phyloP scores from a whole-genome alignment of 2,797 vertebrate species.

The Gobio occitaniae region DNA sequence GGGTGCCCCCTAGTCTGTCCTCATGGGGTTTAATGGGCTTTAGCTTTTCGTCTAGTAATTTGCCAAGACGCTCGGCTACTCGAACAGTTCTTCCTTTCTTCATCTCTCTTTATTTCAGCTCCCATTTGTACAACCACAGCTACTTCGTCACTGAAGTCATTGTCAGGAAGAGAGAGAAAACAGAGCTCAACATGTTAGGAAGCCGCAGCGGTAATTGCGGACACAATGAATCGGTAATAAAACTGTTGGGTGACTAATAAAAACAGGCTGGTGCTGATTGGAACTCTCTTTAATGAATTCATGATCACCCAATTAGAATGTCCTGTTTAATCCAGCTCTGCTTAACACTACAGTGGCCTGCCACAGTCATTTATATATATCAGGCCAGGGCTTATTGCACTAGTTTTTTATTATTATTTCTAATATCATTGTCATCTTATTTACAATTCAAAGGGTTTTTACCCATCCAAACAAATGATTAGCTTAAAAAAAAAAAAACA shows the following conservation, averaged over 20 bases:
- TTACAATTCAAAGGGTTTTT: slow-evolving; percentile 70
- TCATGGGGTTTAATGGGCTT: slow-evolving; percentile 53
- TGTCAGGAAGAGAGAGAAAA: slow-evolving; percentile 38
- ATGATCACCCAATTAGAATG: slow-evolving; percentile 71
- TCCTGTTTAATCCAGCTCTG: slow-evolving; percentile 67
- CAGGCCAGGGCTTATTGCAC: slow-evolving; percentile 60
- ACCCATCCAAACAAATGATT: slow-evolving; percentile 66
- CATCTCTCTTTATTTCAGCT: slow-evolving; percentile 32
- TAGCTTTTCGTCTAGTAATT: slow-evolving; percentile 48
- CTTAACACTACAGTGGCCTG: slow-evolving; percentile 67
- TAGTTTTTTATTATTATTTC: slow-evolving; percentile 66
- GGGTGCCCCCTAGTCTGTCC: slow-evolving; percentile 46
- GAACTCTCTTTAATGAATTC: slow-evolving; percentile 73
- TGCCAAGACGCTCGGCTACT: slow-evolving; percentile 18
- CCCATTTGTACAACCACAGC: slow-evolving; percentile 23
- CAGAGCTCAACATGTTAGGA: slow-evolving; percentile 42
- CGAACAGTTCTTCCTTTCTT: slow-evolving; percentile 15
- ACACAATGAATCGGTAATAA: slow-evolving; percentile 67
- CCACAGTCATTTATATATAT: slow-evolving; percentile 65
- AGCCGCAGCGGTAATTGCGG: slow-evolving; percentile 58
- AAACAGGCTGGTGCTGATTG: slow-evolving; percentile 68
- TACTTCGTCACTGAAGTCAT: slow-evolving; percentile 24
- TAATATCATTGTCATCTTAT: slow-evolving; percentile 71
- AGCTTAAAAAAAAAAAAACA: slow-evolving; percentile 64
- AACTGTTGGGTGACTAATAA: slow-evolving; percentile 70